phyloP scores from a whole-genome alignment of 1,140 invertebrate species.

The Leptoteleia sp. region DNA sequence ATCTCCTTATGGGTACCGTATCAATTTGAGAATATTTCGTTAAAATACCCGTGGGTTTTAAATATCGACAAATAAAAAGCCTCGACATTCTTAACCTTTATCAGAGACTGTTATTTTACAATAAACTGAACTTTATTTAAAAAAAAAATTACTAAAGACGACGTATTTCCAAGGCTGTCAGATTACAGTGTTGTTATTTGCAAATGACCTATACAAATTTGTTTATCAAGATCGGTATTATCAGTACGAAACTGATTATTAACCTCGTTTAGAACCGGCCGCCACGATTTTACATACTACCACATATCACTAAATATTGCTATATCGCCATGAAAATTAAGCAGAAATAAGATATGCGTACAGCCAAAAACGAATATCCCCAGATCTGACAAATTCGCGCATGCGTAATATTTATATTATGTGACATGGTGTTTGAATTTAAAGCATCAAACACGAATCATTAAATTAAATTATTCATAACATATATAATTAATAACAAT shows the following conservation, averaged over 20 bases:
- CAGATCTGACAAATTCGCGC: no score
- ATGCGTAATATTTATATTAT: no score
- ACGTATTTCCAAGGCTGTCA: not conserved
- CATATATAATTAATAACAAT: no score
- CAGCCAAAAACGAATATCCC: no score
- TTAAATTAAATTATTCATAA: no score
- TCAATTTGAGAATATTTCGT: constrained; percentile 71
- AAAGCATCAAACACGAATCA: no score
- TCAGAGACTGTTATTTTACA: not conserved
- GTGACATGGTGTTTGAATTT: no score
- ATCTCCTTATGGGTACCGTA: constrained; percentile 80
- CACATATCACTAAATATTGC: no score
- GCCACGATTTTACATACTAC: constrained; percentile 12
- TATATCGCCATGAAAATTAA: no score
- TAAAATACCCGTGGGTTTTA: constrained; percentile 45
- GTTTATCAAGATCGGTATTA: constrained; percentile 43
- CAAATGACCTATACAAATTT: constrained; percentile 4
- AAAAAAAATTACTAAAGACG: not conserved
- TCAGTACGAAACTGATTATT: constrained; percentile 33
- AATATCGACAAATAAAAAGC: constrained; percentile 51
- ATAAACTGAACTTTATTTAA: constrained; percentile 1
- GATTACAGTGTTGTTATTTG: constrained; percentile 1
- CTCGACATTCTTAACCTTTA: constrained; percentile 56
- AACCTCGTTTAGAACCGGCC: constrained; percentile 48
- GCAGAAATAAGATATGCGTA: no score